These are phyloP conservation scores for Jacana jacana DNA, from an alignment of 2,113 vertebrate genomes.

Conservation along the genomic window DNA sequence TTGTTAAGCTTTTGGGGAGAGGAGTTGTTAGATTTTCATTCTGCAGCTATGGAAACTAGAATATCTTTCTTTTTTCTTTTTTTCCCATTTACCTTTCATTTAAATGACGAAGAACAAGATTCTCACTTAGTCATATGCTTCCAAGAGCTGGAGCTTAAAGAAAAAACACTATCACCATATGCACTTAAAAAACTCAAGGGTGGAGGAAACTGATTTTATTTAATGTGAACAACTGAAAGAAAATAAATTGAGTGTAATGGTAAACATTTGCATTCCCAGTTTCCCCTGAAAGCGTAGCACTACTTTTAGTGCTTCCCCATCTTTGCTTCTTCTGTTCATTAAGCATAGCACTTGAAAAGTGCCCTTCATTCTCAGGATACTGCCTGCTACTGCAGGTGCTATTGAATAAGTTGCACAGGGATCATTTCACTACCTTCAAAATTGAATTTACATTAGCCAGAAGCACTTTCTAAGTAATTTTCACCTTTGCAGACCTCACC, in stretches of 20 bases:
- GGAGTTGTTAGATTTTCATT: not conserved
- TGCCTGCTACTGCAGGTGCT: not conserved
- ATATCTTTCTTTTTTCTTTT: not conserved
- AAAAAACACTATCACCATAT: not conserved
- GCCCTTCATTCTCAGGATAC: not conserved
- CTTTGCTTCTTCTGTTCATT: not conserved
- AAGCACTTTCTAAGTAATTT: conserved; percentile 30
- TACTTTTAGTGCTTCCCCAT: not conserved
- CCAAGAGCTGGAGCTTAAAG: not conserved
- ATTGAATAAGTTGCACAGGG: not conserved
- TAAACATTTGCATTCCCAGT: not conserved
- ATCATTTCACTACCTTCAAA: not conserved
- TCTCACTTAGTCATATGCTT: conserved; percentile 40
- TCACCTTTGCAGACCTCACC: not conserved
- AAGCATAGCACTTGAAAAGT: not conserved
- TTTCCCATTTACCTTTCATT: conserved; percentile 30
- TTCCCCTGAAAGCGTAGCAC: not conserved
- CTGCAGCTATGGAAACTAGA: conserved; percentile 41
- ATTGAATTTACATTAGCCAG: conserved; percentile 19
- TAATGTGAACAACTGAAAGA: not conserved
- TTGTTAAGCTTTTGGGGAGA: not conserved
- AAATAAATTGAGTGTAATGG: not conserved
- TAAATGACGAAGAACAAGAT: conserved; percentile 41
- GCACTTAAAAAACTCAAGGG: not conserved
- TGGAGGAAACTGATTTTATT: not conserved